A percentile compares a stretch with the other conserved stretches of the same genome.
These are phyloP conservation scores for Nymphalis c-album DNA, from an alignment of 2,888 invertebrate genomes.

Conservation along the genomic window DNA sequence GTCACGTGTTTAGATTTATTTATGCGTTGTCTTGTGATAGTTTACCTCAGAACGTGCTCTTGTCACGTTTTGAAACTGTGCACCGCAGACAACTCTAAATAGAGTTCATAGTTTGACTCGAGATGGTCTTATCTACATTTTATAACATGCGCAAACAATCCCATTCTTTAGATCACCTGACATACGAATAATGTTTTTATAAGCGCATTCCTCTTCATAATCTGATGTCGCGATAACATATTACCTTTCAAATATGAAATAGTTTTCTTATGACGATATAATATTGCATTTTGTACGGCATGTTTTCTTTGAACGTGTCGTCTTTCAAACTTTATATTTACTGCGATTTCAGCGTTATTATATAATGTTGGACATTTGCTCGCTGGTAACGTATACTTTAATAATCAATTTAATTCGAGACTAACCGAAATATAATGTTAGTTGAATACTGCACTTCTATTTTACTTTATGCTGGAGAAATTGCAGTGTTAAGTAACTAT, in stretches of 20 bases:
- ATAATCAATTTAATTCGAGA: neutral
- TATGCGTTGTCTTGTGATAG: conserved; percentile 51
- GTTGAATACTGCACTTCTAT: neutral
- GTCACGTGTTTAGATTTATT: conserved; percentile 56
- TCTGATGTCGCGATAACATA: conserved; percentile 64
- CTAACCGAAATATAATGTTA: neutral
- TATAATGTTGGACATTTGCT: neutral
- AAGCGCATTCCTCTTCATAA: conserved; percentile 66
- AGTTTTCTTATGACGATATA: conserved; percentile 52
- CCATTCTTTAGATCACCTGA: conserved; percentile 66
- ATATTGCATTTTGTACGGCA: conserved; percentile 35
- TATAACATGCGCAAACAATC: conserved; percentile 55
- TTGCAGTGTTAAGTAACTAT: conserved; percentile 12
- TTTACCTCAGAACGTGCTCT: conserved; percentile 64
- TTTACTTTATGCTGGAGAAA: neutral
- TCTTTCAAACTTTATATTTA: conserved; percentile 21
- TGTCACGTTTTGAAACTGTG: conserved; percentile 58
- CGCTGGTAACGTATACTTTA: neutral
- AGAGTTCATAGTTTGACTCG: conserved; percentile 45
- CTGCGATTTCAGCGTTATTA: conserved; percentile 11
- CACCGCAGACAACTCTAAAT: conserved; percentile 31
- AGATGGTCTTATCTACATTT: conserved; percentile 54
- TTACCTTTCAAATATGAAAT: conserved; percentile 53
- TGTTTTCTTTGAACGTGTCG: conserved; percentile 22
- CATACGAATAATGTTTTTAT: conserved; percentile 73